Conservation (phyloP, 1,140 invertebrate species). For the Temnothorax curvispinosus region DNA sequence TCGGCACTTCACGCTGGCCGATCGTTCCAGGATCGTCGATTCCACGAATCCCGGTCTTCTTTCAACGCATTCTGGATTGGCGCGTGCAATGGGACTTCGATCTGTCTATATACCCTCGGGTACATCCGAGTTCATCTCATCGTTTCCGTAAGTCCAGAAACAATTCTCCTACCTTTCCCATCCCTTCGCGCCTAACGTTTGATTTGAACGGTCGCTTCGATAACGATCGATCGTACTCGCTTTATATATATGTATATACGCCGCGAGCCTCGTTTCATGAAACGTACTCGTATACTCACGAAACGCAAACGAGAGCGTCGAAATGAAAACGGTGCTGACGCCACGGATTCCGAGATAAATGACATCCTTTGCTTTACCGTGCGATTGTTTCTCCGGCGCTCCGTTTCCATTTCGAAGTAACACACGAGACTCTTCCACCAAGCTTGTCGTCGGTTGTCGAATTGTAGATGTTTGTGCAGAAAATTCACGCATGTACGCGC, state of each 20-base stretch:
- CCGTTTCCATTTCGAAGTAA: neutral
- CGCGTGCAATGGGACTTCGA: neutral
- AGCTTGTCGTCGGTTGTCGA: neutral
- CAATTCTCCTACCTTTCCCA: neutral
- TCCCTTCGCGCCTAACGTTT: neutral
- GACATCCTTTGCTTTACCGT: neutral
- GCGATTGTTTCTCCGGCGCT: neutral
- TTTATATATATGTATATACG: neutral
- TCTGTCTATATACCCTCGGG: neutral
- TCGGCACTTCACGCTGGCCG: neutral
- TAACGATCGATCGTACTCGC: conserved; percentile 21
- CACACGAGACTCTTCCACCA: neutral
- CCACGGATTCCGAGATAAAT: neutral
- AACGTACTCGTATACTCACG: neutral
- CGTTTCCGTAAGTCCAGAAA: neutral
- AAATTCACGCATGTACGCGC: neutral
- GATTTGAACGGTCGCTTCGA: conserved; percentile 45
- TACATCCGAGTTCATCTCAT: neutral
- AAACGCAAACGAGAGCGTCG: neutral
- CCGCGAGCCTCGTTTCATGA: neutral
- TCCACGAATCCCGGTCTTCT: neutral
- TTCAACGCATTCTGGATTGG: neutral
- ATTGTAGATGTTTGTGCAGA: neutral
- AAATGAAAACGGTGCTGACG: conserved; percentile 10
- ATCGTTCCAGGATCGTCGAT: conserved; percentile 14